A percentile compares a stretch with the other conserved stretches of the same genome.
Conservation (phyloP, 1,140 invertebrate species). For the Cotesia glomerata region DNA sequence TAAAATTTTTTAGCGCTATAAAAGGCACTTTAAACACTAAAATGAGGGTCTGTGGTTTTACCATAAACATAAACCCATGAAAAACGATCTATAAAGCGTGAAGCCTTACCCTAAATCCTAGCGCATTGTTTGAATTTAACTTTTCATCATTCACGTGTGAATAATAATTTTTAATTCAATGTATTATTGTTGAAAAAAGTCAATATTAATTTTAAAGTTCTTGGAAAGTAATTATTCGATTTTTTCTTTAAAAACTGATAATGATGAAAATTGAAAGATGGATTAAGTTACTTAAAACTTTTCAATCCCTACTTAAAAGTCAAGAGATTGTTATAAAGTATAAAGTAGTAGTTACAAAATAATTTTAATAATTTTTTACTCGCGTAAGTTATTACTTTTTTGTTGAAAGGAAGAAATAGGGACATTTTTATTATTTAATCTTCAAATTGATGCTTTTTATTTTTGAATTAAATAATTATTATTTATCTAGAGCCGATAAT, state of each 20-base stretch:
- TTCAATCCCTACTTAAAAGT: neutral
- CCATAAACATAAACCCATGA: conserved; percentile 29
- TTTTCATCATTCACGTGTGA: neutral
- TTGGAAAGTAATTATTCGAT: neutral
- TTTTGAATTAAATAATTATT: too few species aligned
- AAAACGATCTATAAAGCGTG: conserved; percentile 28
- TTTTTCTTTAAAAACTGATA: neutral
- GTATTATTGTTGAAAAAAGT: neutral
- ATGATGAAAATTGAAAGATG: neutral
- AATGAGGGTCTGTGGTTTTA: conserved; percentile 8
- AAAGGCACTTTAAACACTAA: conserved; percentile 11
- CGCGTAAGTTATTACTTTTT: too few species aligned
- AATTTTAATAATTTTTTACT: neutral
- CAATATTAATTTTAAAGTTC: neutral
- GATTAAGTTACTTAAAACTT: conserved; percentile 11
- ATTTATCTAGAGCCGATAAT: too few species aligned
- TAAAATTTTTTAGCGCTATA: conserved; percentile 20
- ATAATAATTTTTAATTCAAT: too few species aligned
- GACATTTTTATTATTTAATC: too few species aligned
- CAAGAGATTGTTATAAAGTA: neutral
- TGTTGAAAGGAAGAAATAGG: too few species aligned
- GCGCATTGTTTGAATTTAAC: neutral
- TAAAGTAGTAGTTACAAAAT: neutral
- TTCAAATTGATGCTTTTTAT: too few species aligned
- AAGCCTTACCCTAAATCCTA: conserved; percentile 9